These are phyloP conservation scores for Drosophila pectinifera DNA, from an alignment of 1,140 invertebrate genomes.

Conservation along the genomic window DNA sequence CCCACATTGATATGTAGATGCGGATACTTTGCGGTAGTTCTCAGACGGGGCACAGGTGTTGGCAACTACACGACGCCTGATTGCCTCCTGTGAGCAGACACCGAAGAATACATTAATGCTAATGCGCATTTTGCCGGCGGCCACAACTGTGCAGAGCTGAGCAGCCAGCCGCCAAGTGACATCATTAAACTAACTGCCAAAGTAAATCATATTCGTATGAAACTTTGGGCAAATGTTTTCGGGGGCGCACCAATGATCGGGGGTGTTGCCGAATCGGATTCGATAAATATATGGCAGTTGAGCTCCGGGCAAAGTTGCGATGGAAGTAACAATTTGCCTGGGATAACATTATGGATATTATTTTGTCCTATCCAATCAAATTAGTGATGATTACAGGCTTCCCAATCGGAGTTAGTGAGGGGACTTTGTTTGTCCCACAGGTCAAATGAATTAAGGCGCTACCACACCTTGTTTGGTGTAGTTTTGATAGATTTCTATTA, in stretches of 20 bases:
- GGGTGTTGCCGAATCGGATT: constrained; percentile 4
- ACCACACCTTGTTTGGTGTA: not conserved
- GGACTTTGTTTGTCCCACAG: not conserved
- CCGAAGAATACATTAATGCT: constrained; percentile 70
- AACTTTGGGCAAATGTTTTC: constrained; percentile 22
- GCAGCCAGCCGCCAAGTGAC: constrained; percentile 57
- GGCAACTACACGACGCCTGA: constrained; percentile 56
- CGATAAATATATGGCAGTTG: constrained; percentile 20
- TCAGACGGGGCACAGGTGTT: constrained; percentile 58
- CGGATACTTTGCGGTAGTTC: constrained; percentile 28
- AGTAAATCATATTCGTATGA: constrained; percentile 64
- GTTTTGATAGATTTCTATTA: not conserved
- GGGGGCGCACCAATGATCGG: constrained; percentile 9
- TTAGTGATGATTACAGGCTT: constrained; percentile 21
- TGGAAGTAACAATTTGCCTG: constrained; percentile 25
- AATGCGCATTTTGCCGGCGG: constrained; percentile 58
- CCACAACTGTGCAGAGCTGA: constrained; percentile 25
- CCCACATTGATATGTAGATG: constrained; percentile 17
- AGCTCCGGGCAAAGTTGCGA: constrained; percentile 14
- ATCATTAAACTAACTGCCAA: constrained; percentile 64
- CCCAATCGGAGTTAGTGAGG: not conserved
- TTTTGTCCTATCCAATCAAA: constrained; percentile 30
- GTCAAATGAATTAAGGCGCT: constrained; percentile 1
- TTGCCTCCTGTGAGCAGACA: constrained; percentile 58
- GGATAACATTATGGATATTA: constrained; percentile 26